Percentiles rank a stretch among this genome's conserved stretches.
Evolutionary conservation across 2,888 invertebrate genomes (phyloP).

Genomic region (Drosophila formosana): DNA sequence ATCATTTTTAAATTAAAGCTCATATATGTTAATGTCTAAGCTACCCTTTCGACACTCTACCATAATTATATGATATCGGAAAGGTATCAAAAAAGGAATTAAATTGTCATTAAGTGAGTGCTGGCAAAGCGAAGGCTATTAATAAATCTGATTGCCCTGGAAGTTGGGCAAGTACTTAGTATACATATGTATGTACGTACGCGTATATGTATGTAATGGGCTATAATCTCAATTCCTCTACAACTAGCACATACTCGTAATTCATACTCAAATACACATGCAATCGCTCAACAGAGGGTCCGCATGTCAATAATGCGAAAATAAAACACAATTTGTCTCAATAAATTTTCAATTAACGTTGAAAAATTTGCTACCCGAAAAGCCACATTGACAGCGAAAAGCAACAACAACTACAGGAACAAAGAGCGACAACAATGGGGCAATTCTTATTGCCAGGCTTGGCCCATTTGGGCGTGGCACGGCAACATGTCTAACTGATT

Average conservation of each 20-base stretch:
- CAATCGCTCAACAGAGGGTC: background rate
- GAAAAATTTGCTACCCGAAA: conserved; percentile 51
- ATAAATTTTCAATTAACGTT: conserved; percentile 79
- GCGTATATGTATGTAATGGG: background rate
- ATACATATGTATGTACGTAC: background rate
- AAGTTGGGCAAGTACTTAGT: conserved; percentile 17
- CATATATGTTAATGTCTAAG: background rate
- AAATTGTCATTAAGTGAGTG: conserved; percentile 57
- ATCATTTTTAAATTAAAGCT: background rate
- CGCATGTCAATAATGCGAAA: conserved; percentile 56
- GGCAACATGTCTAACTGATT: conserved; percentile 65
- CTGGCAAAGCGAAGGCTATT: conserved; percentile 40
- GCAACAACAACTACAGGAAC: conserved; percentile 7
- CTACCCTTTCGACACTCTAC: background rate
- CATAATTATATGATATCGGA: conserved; percentile 13
- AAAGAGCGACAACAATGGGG: conserved; percentile 22
- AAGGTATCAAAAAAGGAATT: conserved; percentile 34
- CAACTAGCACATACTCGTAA: conserved; percentile 40
- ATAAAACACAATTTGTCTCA: conserved; percentile 74
- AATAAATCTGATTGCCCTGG: conserved; percentile 28
- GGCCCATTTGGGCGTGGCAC: conserved; percentile 37
- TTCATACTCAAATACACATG: conserved; percentile 28
- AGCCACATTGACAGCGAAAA: conserved; percentile 40
- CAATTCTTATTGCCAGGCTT: conserved; percentile 38
- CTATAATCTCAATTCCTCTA: conserved; percentile 29